A percentile compares a stretch with the other conserved stretches of the same genome.
Evolutionary conservation across 2,113 vertebrate species (phyloP).

Genomic region (Lates calcarifer): DNA sequence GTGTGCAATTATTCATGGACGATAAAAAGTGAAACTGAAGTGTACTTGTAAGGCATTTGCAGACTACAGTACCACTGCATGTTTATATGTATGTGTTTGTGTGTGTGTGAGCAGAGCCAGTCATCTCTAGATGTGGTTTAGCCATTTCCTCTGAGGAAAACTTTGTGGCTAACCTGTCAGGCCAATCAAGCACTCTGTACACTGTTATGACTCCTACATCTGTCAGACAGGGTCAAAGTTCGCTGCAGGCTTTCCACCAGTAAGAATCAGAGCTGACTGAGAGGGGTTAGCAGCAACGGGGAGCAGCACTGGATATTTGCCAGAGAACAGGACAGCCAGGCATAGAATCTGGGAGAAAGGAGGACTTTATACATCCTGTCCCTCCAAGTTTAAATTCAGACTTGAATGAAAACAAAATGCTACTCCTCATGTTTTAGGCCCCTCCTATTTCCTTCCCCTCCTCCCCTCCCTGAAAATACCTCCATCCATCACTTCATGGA

Average conservation of each 20-base stretch:
- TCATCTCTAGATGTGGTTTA: slow-evolving; percentile 73
- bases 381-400: slow-evolving; percentile 55
- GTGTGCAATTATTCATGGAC: slow-evolving; percentile 43
- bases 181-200: slow-evolving; percentile 47
- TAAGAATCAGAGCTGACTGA: slow-evolving; percentile 17
- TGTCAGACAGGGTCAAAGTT: slow-evolving; percentile 74
- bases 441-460: slow-evolving; percentile 6
- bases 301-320: slow-evolving; percentile 34
- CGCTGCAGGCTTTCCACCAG: slow-evolving; percentile 12
- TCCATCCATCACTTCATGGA: slow-evolving; percentile 52
- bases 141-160: slow-evolving; percentile 68
- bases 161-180: slow-evolving; percentile 71
- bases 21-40: slow-evolving; percentile 37
- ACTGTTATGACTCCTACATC: slow-evolving; percentile 75
- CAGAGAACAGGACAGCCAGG: slow-evolving; percentile 39
- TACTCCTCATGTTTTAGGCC: slow-evolving; percentile 20
- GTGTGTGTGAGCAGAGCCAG: slow-evolving; percentile 47
- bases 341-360: slow-evolving; percentile 29
- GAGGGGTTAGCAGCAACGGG: neutral
- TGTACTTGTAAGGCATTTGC: slow-evolving; percentile 35
- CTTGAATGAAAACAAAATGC: slow-evolving; percentile 67
- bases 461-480: slow-evolving; percentile 36
- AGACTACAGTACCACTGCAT: slow-evolving; percentile 21
- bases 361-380: slow-evolving; percentile 56
- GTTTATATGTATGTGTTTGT: slow-evolving; percentile 51